Evolutionary conservation across 2,113 vertebrate species (phyloP).

Genomic region (Megaceryle maxima): DNA sequence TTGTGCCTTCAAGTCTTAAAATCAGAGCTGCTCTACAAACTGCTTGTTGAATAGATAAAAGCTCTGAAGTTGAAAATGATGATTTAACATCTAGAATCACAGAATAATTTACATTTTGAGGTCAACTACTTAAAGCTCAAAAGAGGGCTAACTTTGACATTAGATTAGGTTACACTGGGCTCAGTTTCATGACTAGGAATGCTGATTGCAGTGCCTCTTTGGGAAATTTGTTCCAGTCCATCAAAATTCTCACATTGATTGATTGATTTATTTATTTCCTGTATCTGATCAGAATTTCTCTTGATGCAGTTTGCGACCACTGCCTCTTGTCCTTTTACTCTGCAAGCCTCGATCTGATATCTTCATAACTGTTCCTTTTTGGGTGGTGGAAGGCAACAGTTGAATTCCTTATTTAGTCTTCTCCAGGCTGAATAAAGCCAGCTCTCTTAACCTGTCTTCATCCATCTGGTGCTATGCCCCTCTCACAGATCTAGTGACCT

Average conservation of each 20-base stretch:
- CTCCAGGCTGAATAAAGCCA: background rate
- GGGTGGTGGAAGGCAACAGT: background rate
- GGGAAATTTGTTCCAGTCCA: background rate
- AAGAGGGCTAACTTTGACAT: background rate
- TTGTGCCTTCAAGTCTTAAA: background rate
- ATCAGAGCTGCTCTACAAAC: background rate
- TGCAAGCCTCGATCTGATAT: background rate
- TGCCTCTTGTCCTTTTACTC: background rate
- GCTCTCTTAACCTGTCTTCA: background rate
- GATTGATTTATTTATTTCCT: no score
- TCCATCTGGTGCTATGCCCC: background rate
- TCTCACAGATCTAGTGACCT: background rate
- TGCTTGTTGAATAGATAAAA: background rate
- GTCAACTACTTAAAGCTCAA: background rate
- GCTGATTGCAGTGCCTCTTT: background rate
- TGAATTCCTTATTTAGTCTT: background rate
- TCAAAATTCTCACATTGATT: background rate
- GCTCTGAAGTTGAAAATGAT: background rate
- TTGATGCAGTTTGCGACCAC: background rate
- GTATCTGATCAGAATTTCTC: background rate
- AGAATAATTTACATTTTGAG: background rate
- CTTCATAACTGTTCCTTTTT: background rate
- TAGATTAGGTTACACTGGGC: background rate
- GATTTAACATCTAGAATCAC: background rate
- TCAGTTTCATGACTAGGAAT: background rate